A percentile compares a stretch with the other conserved stretches of the same genome.
phyloP scores from a whole-genome alignment of 1,140 invertebrate species.

The Cotesia chilonis region DNA sequence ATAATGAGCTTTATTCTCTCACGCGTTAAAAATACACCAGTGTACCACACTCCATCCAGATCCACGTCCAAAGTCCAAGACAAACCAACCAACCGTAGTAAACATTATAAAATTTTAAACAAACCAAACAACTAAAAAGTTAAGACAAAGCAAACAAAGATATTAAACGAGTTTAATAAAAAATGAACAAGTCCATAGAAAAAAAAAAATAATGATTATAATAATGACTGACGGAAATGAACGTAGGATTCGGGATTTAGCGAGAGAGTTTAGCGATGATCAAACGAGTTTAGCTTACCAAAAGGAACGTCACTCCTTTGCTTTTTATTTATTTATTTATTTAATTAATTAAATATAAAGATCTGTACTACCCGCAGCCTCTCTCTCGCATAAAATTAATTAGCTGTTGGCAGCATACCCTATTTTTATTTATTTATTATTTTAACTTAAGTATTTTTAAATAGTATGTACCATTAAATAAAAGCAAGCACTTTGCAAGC shows the following conservation, averaged over 20 bases:
- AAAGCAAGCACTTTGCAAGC: constrained; percentile 46
- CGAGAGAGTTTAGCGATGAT: constrained; percentile 21
- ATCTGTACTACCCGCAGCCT: neutral
- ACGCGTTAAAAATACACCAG: constrained; percentile 48
- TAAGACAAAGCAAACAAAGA: constrained; percentile 25
- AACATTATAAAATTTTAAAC: constrained; percentile 41
- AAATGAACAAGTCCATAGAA: constrained; percentile 15
- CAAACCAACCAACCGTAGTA: constrained; percentile 50
- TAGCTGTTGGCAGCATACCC: constrained; percentile 17
- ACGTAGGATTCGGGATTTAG: constrained; percentile 34
- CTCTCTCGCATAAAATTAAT: constrained; percentile 22
- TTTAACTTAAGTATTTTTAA: neutral
- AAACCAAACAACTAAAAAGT: constrained; percentile 34
- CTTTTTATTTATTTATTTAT: constrained; percentile 40
- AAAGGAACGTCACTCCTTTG: constrained; percentile 7
- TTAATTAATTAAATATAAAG: constrained; percentile 18
- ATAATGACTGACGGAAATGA: constrained; percentile 39
- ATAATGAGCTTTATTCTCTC: constrained; percentile 41
- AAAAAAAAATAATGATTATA: neutral
- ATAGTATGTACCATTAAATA: constrained; percentile 7
- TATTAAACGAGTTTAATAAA: constrained; percentile 28
- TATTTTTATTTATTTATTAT: constrained; percentile 16
- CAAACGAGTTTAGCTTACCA: neutral
- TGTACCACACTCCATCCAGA: constrained; percentile 63
- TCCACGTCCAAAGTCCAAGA: constrained; percentile 60